Conservation (phyloP, 2,113 vertebrate genomes). For the Daubentonia madagascariensis region DNA sequence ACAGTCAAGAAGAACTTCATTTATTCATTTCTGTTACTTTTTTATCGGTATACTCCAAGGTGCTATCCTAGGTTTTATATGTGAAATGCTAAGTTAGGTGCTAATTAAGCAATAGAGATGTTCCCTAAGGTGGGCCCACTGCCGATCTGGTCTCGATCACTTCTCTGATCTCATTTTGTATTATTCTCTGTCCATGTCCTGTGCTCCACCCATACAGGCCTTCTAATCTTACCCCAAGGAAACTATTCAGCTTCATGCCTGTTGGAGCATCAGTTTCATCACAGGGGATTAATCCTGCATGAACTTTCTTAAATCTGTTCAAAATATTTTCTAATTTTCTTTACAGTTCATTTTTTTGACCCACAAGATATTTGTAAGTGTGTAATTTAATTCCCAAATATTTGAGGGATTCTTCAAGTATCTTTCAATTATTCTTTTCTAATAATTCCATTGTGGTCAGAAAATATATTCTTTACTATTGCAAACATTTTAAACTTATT, state of each 20-base stretch:
- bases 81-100: not conserved
- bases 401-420: not conserved
- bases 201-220: not conserved
- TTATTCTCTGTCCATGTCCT: not conserved
- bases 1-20: not conserved
- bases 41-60: not conserved
- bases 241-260: not conserved
- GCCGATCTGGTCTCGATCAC: not conserved
- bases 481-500: not conserved
- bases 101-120: not conserved
- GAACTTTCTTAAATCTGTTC: not conserved
- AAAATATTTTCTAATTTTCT: not conserved
- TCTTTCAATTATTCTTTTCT: constrained; percentile 1
- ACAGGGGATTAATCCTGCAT: not conserved
- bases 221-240: not conserved
- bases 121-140: not conserved
- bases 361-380: not conserved
- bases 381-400: not conserved
- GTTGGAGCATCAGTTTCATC: not conserved
- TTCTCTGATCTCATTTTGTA: not conserved
- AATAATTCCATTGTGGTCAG: not conserved
- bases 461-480: not conserved
- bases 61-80: not conserved
- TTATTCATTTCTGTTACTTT: not conserved
- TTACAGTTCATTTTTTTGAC: not conserved